Conservation (phyloP, 2,888 invertebrate species). For the Athrips mouffetella region DNA sequence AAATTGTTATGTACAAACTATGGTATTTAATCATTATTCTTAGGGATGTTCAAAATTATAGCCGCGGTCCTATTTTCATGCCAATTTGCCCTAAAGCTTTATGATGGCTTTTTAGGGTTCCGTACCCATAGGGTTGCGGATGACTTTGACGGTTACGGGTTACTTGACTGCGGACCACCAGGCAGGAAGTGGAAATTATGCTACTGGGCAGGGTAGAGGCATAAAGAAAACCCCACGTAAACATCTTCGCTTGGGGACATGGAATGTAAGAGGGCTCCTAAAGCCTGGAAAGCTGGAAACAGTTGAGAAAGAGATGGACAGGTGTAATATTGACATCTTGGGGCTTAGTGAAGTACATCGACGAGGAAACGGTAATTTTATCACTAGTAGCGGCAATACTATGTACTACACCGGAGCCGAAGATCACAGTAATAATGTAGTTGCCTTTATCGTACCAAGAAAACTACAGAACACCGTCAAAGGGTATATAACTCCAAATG, state of each 20-base stretch:
- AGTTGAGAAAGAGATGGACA: slow-evolving; percentile 19
- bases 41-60: no score
- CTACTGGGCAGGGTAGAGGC: slow-evolving; percentile 2
- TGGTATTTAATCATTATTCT: no score
- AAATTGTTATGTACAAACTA: no score
- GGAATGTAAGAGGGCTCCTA: slow-evolving; percentile 25
- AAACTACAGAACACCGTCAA: slow-evolving; percentile 13
- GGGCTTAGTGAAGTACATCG: slow-evolving; percentile 26
- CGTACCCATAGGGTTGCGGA: no score
- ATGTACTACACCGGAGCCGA: slow-evolving; percentile 18
- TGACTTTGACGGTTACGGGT: no score
- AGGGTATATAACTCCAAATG: slow-evolving; percentile 15
- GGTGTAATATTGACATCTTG: slow-evolving; percentile 18
- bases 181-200: slow-evolving; percentile 22
- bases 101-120: no score
- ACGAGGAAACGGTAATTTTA: slow-evolving; percentile 21
- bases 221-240: background rate
- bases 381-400: slow-evolving; percentile 2
- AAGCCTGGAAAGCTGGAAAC: no score
- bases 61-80: no score
- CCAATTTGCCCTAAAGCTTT: no score
- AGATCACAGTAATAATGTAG: slow-evolving; percentile 14
- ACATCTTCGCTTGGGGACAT: slow-evolving; percentile 21
- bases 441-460: slow-evolving; percentile 16
- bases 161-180: slow-evolving; percentile 16